A percentile compares a stretch with the other conserved stretches of the same genome.
These are phyloP conservation scores for Eurosta solidaginis DNA, from an alignment of 1,140 invertebrate genomes.

Conservation along the genomic window DNA sequence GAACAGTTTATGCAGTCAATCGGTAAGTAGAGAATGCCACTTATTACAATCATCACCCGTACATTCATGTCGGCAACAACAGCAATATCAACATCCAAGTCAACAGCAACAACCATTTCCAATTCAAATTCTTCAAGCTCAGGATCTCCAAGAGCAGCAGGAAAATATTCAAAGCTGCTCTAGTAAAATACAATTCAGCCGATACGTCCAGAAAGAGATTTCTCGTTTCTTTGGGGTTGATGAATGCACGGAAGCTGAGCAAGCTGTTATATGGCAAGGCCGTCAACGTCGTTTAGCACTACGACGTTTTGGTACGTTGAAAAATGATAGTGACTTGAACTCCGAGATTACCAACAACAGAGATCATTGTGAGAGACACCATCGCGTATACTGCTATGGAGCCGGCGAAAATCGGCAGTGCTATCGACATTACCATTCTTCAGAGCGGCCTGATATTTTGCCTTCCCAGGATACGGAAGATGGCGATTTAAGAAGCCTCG, in stretches of 20 bases:
- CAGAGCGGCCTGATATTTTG: slow-evolving; percentile 59
- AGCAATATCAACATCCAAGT: slow-evolving; percentile 32
- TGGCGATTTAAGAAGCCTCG: slow-evolving; percentile 33
- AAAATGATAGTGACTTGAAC: slow-evolving; percentile 37
- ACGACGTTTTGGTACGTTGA: slow-evolving; percentile 50
- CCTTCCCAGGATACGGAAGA: slow-evolving; percentile 45
- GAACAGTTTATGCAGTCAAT: not conserved
- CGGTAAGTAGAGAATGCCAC: not conserved
- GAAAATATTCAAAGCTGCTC: slow-evolving; percentile 43
- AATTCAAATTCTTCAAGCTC: not conserved
- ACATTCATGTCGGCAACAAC: slow-evolving; percentile 39
- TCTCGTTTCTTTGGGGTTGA: slow-evolving; percentile 76
- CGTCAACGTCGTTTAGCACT: slow-evolving; percentile 69
- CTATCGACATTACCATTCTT: not conserved
- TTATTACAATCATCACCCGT: not conserved
- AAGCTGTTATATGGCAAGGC: slow-evolving; percentile 71
- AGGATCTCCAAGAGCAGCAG: slow-evolving; percentile 6
- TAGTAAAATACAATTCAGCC: slow-evolving; percentile 57
- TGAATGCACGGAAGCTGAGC: slow-evolving; percentile 67
- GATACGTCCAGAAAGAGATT: slow-evolving; percentile 71
- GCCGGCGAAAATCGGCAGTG: not conserved
- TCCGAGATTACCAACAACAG: not conserved
- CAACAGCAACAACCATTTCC: slow-evolving; percentile 27
- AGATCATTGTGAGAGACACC: not conserved
- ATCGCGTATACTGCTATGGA: not conserved